phyloP scores from a whole-genome alignment of 2,797 vertebrate species.

The Apogon talboti region DNA sequence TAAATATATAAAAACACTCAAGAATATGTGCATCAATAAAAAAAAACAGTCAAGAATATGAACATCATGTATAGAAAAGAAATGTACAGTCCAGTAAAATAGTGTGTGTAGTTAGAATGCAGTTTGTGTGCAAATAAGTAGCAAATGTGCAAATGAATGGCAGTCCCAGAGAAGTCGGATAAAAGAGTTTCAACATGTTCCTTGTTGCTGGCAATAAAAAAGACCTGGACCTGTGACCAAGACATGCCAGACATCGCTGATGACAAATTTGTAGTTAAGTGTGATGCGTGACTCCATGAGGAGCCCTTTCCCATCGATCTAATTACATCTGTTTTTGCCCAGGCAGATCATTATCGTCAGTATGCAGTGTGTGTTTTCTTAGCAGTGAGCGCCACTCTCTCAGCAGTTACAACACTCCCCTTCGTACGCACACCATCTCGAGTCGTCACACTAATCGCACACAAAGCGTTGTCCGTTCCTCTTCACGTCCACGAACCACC shows the following conservation, averaged over 20 bases:
- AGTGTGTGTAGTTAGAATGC: no score
- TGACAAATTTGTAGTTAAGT: constrained; percentile 41
- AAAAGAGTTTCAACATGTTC: no score
- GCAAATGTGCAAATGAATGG: no score
- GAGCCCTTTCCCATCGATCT: constrained; percentile 31
- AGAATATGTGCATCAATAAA: no score
- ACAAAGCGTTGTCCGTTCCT: constrained; percentile 1
- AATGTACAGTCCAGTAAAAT: no score
- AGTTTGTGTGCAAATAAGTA: no score
- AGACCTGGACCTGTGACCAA: constrained; percentile 35
- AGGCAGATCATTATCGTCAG: constrained; percentile 46
- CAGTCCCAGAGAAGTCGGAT: no score
- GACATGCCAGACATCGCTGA: constrained; percentile 29
- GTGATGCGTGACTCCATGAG: constrained; percentile 44
- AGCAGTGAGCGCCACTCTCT: constrained; percentile 19
- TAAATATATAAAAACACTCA: no score
- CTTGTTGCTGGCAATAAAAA: constrained; percentile 27
- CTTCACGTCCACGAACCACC: constrained; percentile 13
- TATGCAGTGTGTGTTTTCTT: constrained; percentile 36
- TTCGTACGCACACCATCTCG: constrained; percentile 18
- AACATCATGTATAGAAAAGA: no score
- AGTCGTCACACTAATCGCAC: constrained; percentile 19
- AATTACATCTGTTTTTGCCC: constrained; percentile 42
- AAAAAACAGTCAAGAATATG: no score
- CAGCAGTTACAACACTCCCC: constrained; percentile 3